phyloP scores from a whole-genome alignment of 2,113 vertebrate genomes.

The Arothron firmamentum region DNA sequence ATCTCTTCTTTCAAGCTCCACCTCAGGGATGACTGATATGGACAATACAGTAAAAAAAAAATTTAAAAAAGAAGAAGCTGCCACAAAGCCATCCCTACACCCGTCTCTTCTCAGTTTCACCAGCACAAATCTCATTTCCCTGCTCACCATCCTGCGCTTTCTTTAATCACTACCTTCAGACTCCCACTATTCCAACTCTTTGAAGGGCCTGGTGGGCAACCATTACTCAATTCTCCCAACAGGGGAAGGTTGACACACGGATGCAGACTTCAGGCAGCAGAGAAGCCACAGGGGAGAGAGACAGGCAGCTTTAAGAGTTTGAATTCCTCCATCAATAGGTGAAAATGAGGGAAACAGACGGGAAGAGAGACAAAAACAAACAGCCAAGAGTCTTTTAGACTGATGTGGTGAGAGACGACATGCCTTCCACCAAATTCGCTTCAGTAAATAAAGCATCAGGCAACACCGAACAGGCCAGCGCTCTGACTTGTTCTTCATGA shows the following conservation, averaged over 20 bases:
- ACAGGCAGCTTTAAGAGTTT: conserved; percentile 36
- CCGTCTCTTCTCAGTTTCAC: conserved; percentile 18
- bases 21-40: conserved; percentile 35
- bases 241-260: conserved; percentile 11
- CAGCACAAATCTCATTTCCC: conserved; percentile 18
- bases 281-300: conserved; percentile 21
- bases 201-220: conserved; percentile 12
- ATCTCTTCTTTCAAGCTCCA: conserved; percentile 36
- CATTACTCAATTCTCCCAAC: conserved; percentile 21
- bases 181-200: conserved; percentile 21
- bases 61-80: conserved; percentile 6
- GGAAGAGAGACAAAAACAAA: not conserved
- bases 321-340: conserved; percentile 11
- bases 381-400: conserved; percentile 13
- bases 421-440: too few relatives aligned
- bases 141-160: conserved; percentile 5
- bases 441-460: too few relatives aligned
- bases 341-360: conserved; percentile 16
- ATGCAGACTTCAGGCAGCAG: conserved; percentile 20
- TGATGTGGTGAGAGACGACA: not conserved
- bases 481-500: too few relatives aligned
- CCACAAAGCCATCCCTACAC: conserved; percentile 30
- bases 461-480: too few relatives aligned
- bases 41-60: conserved; percentile 15
- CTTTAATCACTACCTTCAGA: conserved; percentile 49